Evolutionary conservation across 2,113 vertebrate genomes (phyloP), one percentile per base, ranked within the genome.

Genomic region (Motacilla alba): DNA sequence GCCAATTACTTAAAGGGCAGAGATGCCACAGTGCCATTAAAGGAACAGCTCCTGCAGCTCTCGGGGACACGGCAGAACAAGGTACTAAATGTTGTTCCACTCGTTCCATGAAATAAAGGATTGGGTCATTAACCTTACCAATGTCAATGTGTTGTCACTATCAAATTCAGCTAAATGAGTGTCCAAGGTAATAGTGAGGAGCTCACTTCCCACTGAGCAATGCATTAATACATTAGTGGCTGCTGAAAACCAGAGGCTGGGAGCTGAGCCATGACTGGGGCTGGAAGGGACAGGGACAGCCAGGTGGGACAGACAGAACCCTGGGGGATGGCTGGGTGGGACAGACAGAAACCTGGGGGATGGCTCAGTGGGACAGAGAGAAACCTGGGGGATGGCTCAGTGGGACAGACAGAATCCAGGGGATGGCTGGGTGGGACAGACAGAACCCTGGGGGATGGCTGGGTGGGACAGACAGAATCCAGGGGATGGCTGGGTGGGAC

Each of bases 101-200:
- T 96, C 92, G 83, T 95, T 98, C 96, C 90, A 62, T 93, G 97
- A 94, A 97, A 98, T 97, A 97, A 97, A 97, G 96, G 76, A 91
- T 96, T 96, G 97, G 97, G 78, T 97, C 97, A 97, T 98, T 98
- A 98, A 98, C 98, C 97, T 98, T 90, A 97, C 93, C 98, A 98
- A 97, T 98, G 98, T 98, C 98, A 98, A 94, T 96, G 97, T 95
- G 89, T 97, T 97, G 97, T 96, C 97, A 96, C 97, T 73, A 97
- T 98, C 97, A 97, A 98, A 97, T 91, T 80, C 96, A 78, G 58
- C 97, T 97, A 96, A 98, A 97, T 95, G 97, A 98, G 96, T 94
- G 96, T 94, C 97, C 97, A 87, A 84, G 94, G 94, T 94, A 97
- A 95, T 89, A 73, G 93, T 94, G 92, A 95, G 94, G 75, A 97